Evolutionary conservation across 2,797 vertebrate genomes (phyloP), one percentile per base, ranked within the genome.

Genomic region (Propithecus deckenii): DNA sequence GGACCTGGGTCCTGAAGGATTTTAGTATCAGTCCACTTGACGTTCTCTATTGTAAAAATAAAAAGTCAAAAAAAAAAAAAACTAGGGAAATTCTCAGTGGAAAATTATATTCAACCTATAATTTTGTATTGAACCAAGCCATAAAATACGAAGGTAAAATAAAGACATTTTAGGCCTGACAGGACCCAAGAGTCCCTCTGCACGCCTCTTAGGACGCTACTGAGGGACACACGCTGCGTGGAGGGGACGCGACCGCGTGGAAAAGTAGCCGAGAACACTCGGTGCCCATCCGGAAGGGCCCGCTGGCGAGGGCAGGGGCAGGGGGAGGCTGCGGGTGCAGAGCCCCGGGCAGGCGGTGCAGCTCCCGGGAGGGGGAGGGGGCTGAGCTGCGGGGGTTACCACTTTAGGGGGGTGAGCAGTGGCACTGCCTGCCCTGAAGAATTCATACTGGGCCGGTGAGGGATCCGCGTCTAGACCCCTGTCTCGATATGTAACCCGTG

Each of bases 381-480:
- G 15, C 35, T 4, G 23, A 43, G 35, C 20, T n/a, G 13, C 7
- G 23, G 17, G 2, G 71, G 41, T 10, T 10, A 30, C 32, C 8
- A 28, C 41, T 88, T 30, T 41, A 28, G n/a, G 17, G 57, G 50
- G 20, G 7, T 1, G 2, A 43, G 22, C 30, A 46, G 30, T 22
- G 69, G n/a, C 5, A 32, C 30, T 41, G 20, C 41, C 22, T 11
- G 8, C 65, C 38, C 52, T 22, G 30, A 35, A 25, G 20, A 43
- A 50, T 3, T n/a, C 79, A 32, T 0, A 0, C 43, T 25, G 46
- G 17, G 18, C 13, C 30, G 2, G 1, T 0, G 4, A 18, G 10
- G 41, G 32, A 23, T 18, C 78, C 9, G 8, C 35, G 2, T 17
- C 35, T 15, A 25, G 50, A 50, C 0, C 3, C 83, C 72, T 7